Conservation (phyloP, 2,113 vertebrate species). For the Thalassoma bifasciatum region DNA sequence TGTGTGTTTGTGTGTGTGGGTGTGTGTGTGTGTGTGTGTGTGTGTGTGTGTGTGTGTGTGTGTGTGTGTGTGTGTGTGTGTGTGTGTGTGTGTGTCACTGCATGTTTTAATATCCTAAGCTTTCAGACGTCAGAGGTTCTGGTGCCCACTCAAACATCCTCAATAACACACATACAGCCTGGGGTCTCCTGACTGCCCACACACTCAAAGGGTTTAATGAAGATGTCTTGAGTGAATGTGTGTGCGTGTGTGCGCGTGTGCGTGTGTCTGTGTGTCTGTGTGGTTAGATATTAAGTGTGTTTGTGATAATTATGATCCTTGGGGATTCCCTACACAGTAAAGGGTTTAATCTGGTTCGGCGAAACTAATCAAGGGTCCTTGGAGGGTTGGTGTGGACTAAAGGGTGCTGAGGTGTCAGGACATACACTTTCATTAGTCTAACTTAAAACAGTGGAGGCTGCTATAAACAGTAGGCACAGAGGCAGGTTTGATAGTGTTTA, state of each 20-base stretch:
- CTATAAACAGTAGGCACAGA: background rate
- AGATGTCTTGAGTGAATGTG: constrained; percentile 4
- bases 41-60: background rate
- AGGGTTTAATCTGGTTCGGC: constrained; percentile 10
- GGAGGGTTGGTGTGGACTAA: background rate
- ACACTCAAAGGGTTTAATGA: constrained; percentile 5
- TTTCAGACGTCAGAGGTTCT: constrained; percentile 49
- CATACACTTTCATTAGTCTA: background rate
- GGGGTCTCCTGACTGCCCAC: constrained; percentile 9
- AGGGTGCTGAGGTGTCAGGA: background rate
- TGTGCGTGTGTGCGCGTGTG: background rate
- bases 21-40: too few species aligned
- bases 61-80: constrained; percentile 13
- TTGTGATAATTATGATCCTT: background rate
- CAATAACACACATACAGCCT: constrained; percentile 2
- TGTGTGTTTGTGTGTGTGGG: too few species aligned
- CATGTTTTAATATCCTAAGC: constrained; percentile 43
- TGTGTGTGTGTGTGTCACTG: background rate
- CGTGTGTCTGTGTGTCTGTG: constrained; percentile 4
- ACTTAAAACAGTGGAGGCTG: background rate
- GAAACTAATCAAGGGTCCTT: constrained; percentile 8
- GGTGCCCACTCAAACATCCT: constrained; percentile 20
- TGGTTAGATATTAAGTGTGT: background rate
- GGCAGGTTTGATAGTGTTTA: constrained; percentile 12
- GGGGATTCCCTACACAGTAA: constrained; percentile 1